Evolutionary conservation across 2,113 vertebrate species (phyloP), one percentile per base, ranked within the genome.

Genomic region (Peromyscus maniculatus): DNA sequence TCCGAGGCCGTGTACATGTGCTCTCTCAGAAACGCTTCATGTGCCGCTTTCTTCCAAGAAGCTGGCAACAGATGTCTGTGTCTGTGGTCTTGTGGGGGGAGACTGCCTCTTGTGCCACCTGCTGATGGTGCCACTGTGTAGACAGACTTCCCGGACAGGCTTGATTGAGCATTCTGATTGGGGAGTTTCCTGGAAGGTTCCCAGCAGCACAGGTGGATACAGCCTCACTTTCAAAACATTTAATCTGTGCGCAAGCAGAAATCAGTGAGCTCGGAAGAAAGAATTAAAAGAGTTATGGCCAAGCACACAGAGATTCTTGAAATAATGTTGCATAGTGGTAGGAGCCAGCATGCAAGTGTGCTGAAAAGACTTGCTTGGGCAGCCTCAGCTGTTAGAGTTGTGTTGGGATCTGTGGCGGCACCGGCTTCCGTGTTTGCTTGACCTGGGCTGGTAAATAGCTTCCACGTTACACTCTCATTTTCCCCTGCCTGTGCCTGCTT

Each of bases 131-230:
- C 66, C 86, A 46, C 49, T 19, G 71, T 57, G 71, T 66, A 72
- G 74, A 91, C n/a, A 84, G 77, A 26, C 66, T 79, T 84, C 13
- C 46, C 39, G 1, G 2, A 80, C n/a, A 84, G 77, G 33, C 66
- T 79, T 84, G 83, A 66, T 0, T 86, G 82, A 94, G 19, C 3
- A 1, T 62, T 90, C 46, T 33, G 36, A 59, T 15, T 10, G 7
- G 26, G 67, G 93, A 72, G 21, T 78, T 78, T 95, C 75, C 84
- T 95, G 62, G 52, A 95, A 97, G 78, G 49, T 59, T 95, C 16
- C 75, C 71, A 15, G 64, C 78, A 83, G 87, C 88, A 43, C 16
- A 24, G 62, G n/a, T 67, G 31, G 67, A 57, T 78, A 55, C 31
- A 83, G 39, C 46, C 26, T 91, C 24, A 8, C 19, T 86, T 95